Conservation (phyloP, 2,888 invertebrate species). For the Plagodis dolabraria region DNA sequence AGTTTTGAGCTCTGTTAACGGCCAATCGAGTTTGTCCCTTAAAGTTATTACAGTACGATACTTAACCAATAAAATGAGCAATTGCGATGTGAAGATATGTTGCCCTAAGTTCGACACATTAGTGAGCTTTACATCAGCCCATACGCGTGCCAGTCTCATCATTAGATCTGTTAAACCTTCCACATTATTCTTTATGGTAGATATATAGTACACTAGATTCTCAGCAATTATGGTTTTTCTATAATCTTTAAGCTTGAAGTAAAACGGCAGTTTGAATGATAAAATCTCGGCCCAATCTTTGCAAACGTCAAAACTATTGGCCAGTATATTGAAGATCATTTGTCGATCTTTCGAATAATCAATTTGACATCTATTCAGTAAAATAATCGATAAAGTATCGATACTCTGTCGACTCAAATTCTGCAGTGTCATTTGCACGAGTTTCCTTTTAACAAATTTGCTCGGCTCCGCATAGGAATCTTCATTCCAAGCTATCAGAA, state of each 20-base stretch:
- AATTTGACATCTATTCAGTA: slow-evolving; percentile 82
- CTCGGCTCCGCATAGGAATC: slow-evolving; percentile 52
- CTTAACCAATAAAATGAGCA: slow-evolving; percentile 85
- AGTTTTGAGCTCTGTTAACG: slow-evolving; percentile 68
- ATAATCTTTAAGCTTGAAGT: slow-evolving; percentile 84
- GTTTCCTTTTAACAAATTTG: slow-evolving; percentile 64
- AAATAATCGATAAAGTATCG: slow-evolving; percentile 81
- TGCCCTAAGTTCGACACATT: slow-evolving; percentile 87
- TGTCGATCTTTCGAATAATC: slow-evolving; percentile 65
- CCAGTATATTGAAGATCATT: slow-evolving; percentile 77
- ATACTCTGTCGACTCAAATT: slow-evolving; percentile 85
- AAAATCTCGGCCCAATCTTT: slow-evolving; percentile 88
- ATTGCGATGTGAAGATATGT: slow-evolving; percentile 88
- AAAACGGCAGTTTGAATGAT: slow-evolving; percentile 65
- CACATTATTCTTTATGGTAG: slow-evolving; percentile 58
- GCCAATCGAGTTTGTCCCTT: slow-evolving; percentile 54
- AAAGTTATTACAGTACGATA: slow-evolving; percentile 67
- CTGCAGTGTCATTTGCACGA: slow-evolving; percentile 80
- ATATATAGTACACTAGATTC: slow-evolving; percentile 87
- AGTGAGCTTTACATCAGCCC: slow-evolving; percentile 87
- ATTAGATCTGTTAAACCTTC: slow-evolving; percentile 69
- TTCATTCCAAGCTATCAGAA: slow-evolving; percentile 82
- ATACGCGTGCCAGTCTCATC: slow-evolving; percentile 85
- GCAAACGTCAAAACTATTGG: slow-evolving; percentile 74
- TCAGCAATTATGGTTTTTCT: slow-evolving; percentile 79